Evolutionary conservation across 2,888 invertebrate species (phyloP), one percentile per base, ranked within the genome.

Genomic region (Chymomyza caudatula): DNA sequence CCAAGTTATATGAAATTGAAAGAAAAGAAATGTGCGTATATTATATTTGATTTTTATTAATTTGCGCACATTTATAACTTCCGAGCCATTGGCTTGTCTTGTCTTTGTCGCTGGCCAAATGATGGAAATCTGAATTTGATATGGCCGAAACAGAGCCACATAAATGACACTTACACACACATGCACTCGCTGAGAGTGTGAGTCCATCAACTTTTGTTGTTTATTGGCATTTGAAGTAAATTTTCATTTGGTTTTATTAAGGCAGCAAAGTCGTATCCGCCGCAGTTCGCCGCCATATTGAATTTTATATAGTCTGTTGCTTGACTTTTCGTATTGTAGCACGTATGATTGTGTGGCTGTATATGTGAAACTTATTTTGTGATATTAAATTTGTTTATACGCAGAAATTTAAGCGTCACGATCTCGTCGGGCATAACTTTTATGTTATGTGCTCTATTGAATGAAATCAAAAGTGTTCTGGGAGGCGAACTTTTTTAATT

Each of bases 31-130:
- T 59, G 58, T 59, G 15, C 19, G 49, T 54, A 62, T 58, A 65
- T 67, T 77, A 75, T 69, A 67, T 55, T 61, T 73, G 76, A 76
- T 82, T 86, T 77, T 77, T 85, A 83, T 83, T 86, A 86, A 83
- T 86, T 85, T 77, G 3, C 69, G 54, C 65, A 73, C 85, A 82
- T 79, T 77, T 85, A 85, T 73, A 85, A 74, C 75, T 86, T 77
- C 69, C 75, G 65, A 68, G 75, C 76, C 68, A 77, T 70, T 85
- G 66, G 68, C 2, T 51, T 17, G 51, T 20, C n/a, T n/a, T n/a
- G 4, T 20, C 11, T 19, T 13, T 19, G 19, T 51, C 17, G 5
- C 22, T 20, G 51, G 0, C 5, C 6, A 51, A 51, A 17, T 51
- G 51, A 19, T 6, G 19, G 51, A 5, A 20, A 43, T 43, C 4